Evolutionary conservation across 2,113 vertebrate genomes (phyloP), one percentile per base, ranked within the genome.

Genomic region (Prietella phreatophila): DNA sequence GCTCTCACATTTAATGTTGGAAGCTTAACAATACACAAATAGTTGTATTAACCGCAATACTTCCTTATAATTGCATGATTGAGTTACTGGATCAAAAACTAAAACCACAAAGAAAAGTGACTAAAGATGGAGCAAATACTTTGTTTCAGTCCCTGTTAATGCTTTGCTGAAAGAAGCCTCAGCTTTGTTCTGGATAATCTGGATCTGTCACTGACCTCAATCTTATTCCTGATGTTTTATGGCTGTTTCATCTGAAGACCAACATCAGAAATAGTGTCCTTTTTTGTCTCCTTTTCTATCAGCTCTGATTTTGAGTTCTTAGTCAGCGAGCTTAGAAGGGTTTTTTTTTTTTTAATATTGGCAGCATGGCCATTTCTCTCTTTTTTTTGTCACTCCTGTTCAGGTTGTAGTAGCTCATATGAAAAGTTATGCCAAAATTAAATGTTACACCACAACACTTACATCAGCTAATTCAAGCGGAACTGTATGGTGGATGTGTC

Each of bases 281-380:
- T 80, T 56, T 14, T 47, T 63, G 22, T 61, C 71, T 73, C 61
- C 47, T 76, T 39, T 53, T 84, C 63, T 71, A 55, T 85, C 58
- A 69, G 60, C 25, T 10, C 42, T 53, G 13, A 80, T 80, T 73
- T 75, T 22, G 36, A 78, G 78, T 86, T 90, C 33, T 86, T 88
- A 90, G 85, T 88, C 90, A 89, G 63, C 55, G 73, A 90, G 75
- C 83, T 78, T 86, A 53, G 84, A 73, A 47, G n/a, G n/a, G n/a
- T n/a, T n/a, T n/a, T 53, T 71, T 36, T 84, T 78, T 39, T 75
- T 73, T 75, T 10, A 15, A 90, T 86, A 83, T 82, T 73, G 61
- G 76, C 69, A 82, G 58, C 47, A 30, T 39, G 15, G 85, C 82
- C 67, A 75, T 25, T 58, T 89, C 78, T 79, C 82, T 11, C 22